Evolutionary conservation across 2,797 vertebrate species (phyloP), one percentile per base, ranked within the genome.

Genomic region (Gymnothorax javanicus): DNA sequence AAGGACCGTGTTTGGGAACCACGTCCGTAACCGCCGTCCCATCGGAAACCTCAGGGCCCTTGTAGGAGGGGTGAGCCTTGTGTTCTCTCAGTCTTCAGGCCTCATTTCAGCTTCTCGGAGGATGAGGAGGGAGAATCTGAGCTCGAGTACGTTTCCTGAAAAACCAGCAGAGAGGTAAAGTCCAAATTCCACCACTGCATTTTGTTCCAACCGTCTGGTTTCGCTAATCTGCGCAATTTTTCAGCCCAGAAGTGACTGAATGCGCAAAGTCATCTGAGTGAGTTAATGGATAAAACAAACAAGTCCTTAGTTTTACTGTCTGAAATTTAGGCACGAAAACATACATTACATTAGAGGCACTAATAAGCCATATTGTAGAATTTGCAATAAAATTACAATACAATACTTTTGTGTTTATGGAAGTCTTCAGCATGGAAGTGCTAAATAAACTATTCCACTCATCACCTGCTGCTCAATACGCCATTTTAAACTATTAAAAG

Each of bases 81-180:
- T 8, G 1, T 12, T 33, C 15, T 7, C 6, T 77, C 73, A 17
- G 73, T 17, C 73, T 43, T 23, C 43, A 77, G 7, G 33, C 27
- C 12, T 77, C 73, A 77, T 77, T 77, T 77, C 43, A 77, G 73
- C 73, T 77, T 43, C 73, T 77, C 73, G 0, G 12, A 52, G 73
- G 43, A 52, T 50, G 73, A 77, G 43, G 73, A 77, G 5, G 43
- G 33, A 7, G 15, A 50, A 15, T 77, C 43, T 20, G 43, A 77
- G 8, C 15, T 27, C 73, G 7, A 33, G 5, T 33, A 43, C 17
- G 33, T 77, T 77, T 77, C 73, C 73, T 77, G 73, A 13, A 20
- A 73, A 52, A 77, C 52, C 15, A 7, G 13, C 33, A 1, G 33
- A 43, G 33, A 2, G 33, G 33, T 43, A 1, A 43, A 43, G 33